Evolutionary conservation across 2,113 vertebrate species (phyloP), one percentile per base, ranked within the genome.

Genomic region (Aspiorhynchus laticeps): DNA sequence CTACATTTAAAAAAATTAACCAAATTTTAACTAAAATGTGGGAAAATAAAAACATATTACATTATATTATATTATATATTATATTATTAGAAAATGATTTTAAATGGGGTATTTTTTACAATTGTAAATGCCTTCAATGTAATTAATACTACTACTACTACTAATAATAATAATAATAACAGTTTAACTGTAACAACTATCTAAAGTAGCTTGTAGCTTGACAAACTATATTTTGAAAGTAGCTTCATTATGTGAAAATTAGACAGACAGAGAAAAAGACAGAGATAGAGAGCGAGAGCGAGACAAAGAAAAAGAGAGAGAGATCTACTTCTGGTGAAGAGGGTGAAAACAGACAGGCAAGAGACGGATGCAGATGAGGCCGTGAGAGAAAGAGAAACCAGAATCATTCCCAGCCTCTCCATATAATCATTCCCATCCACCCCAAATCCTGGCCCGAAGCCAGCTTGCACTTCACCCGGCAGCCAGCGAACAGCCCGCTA

Each of bases 401-500:
- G 84, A 81, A 84, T 63, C 85, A 84, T 56, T 79, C 84, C 59
- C 65, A 85, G 88, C 21, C 86, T 89, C 41, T 63, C 85, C 77
- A 36, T 89, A 85, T 87, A 87, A 89, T 89, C 74, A 87, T 87
- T 89, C 84, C 88, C 86, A 87, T 87, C 83, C 83, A 28, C 15
- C 65, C 78, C 61, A 63, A 69, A 65, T 51, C 61, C 82, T 87
- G 89, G 85, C 83, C n/a, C 38, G 6, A 2, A 3, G 59, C 84
- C 86, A 88, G 69, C 33, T 59, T 28, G 75, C 79, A 86, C 88
- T 89, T 89, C 89, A 88, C 84, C 67, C 78, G 85, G 79, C 79
- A 88, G 73, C 86, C 76, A 85, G 86, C 43, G 79, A 86, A 76
- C 78, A 87, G 78, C 82, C 67, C 75, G 88, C 92, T 93, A 95